Percentiles rank a stretch among this genome's conserved stretches.
phyloP scores from a whole-genome alignment of 2,113 vertebrate species.

The Chaetodon auriga region DNA sequence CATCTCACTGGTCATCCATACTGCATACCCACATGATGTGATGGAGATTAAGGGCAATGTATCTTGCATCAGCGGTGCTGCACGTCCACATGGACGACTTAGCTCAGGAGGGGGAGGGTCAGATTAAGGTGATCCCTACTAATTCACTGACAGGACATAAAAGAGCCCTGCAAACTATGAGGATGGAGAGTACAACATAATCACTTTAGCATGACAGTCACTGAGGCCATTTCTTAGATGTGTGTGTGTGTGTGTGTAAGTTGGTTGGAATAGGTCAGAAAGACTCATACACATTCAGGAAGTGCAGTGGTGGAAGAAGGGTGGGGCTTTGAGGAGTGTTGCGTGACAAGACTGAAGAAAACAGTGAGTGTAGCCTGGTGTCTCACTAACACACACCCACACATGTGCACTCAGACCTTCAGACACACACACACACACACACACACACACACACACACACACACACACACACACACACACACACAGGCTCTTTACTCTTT shows the following conservation, averaged over 20 bases:
- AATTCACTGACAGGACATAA: slow-evolving; percentile 52
- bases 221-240: slow-evolving; percentile 31
- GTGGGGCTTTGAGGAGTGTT: slow-evolving; percentile 60
- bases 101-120: slow-evolving; percentile 42
- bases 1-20: slow-evolving; percentile 18
- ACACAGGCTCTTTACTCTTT: slow-evolving; percentile 60
- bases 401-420: slow-evolving; percentile 7
- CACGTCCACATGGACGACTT: slow-evolving; percentile 9
- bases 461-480: slow-evolving; percentile 22
- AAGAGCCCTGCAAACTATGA: slow-evolving; percentile 3
- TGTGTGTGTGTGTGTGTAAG: slow-evolving; percentile 10
- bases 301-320: slow-evolving; percentile 46
- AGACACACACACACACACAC: neutral
- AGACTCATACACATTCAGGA: slow-evolving; percentile 52
- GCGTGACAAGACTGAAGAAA: slow-evolving; percentile 79
- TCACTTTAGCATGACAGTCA: slow-evolving; percentile 41
- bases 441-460: slow-evolving; percentile 1
- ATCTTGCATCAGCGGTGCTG: slow-evolving; percentile 24
- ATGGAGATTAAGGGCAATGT: slow-evolving; percentile 48
- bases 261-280: slow-evolving; percentile 22
- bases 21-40: slow-evolving; percentile 4
- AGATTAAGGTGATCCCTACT: slow-evolving; percentile 56
- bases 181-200: slow-evolving; percentile 29
- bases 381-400: slow-evolving; percentile 47
- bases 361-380: slow-evolving; percentile 60